Evolutionary conservation across 2,113 vertebrate genomes (phyloP).

Genomic region (Alexandromys fortis): DNA sequence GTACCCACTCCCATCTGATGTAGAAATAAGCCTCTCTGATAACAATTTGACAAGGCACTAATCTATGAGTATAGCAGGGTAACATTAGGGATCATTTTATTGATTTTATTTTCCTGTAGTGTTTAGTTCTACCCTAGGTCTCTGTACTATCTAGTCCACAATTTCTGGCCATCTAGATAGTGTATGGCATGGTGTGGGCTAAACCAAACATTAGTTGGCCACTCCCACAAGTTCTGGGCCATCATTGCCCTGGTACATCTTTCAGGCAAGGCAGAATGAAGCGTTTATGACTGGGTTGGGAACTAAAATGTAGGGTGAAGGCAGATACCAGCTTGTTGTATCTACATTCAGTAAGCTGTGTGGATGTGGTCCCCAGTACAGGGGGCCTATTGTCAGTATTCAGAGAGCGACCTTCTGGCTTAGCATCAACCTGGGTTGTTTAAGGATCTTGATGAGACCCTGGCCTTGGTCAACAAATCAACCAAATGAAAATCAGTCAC

Average conservation of each 20-base stretch:
- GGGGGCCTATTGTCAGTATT: background rate
- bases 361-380: background rate
- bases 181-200: background rate
- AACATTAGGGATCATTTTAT: background rate
- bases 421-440: background rate
- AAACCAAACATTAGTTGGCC: background rate
- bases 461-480: background rate
- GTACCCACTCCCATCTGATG: background rate
- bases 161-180: background rate
- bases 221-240: background rate
- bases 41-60: background rate
- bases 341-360: background rate
- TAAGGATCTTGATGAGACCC: background rate
- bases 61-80: background rate
- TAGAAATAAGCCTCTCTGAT: background rate
- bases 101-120: background rate
- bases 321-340: background rate
- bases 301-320: background rate
- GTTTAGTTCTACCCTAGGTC: background rate
- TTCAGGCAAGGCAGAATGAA: background rate
- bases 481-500: background rate
- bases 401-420: background rate
- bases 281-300: background rate
- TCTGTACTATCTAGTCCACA: background rate
- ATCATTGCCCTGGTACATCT: background rate